phyloP scores from a whole-genome alignment of 2,888 invertebrate genomes.

The Erebia ligea region DNA sequence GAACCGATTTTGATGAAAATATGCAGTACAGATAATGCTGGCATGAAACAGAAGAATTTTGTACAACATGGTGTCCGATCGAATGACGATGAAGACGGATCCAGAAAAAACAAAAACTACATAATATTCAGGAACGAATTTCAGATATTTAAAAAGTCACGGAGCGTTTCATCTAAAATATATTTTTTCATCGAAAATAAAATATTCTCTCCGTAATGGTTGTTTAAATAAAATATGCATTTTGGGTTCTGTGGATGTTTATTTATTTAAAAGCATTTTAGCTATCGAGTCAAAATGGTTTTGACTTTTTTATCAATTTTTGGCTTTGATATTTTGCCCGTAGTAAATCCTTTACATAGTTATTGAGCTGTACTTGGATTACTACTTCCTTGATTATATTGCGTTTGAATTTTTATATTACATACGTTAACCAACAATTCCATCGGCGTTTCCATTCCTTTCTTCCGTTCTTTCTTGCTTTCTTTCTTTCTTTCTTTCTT shows the following conservation, averaged over 20 bases:
- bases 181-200: background rate
- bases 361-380: background rate
- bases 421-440: no score
- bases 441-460: background rate
- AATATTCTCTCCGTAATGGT: background rate
- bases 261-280: slow-evolving; percentile 17
- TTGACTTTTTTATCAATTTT: slow-evolving; percentile 1
- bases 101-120: no score
- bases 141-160: background rate
- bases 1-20: no score
- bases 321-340: background rate
- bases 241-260: background rate
- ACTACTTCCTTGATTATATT: slow-evolving; percentile 6
- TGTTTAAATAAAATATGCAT: background rate
- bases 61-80: no score
- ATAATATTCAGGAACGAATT: no score
- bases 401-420: background rate
- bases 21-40: no score
- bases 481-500: no score
- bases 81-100: no score
- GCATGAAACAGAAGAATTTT: no score
- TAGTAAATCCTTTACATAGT: background rate
- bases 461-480: no score
- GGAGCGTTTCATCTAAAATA: background rate
- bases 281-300: background rate